These are phyloP conservation scores for Ischnus inquisitorius DNA, from an alignment of 2,888 invertebrate species.

Conservation along the genomic window DNA sequence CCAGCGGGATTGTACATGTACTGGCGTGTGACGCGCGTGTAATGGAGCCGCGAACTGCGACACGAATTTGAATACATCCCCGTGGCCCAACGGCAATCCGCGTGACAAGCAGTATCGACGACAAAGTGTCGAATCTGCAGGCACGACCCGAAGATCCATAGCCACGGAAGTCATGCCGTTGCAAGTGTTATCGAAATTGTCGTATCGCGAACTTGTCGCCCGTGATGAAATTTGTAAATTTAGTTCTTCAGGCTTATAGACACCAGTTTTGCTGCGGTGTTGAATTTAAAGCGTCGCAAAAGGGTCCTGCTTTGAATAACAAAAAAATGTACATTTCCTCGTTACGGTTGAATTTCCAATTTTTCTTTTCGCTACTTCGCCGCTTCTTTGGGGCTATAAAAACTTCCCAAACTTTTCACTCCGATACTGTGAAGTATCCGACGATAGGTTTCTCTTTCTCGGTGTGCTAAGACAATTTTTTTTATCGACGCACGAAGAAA, in stretches of 20 bases:
- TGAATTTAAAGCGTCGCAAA: not conserved
- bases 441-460: too few relatives aligned
- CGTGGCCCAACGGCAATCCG: not conserved
- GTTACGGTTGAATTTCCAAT: too few relatives aligned
- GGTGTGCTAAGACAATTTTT: not conserved
- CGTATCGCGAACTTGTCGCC: not conserved
- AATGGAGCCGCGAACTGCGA: slow-evolving; percentile 12
- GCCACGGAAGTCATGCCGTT: not conserved
- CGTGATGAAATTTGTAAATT: not conserved
- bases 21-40: not conserved
- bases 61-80: slow-evolving; percentile 21
- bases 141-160: not conserved
- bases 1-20: not conserved
- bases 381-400: too few relatives aligned
- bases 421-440: not conserved
- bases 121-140: not conserved
- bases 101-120: not conserved
- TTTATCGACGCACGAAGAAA: not conserved
- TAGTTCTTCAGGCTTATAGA: not conserved
- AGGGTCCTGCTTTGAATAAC: too few relatives aligned
- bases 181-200: not conserved
- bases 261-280: not conserved
- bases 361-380: too few relatives aligned
- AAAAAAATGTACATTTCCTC: too few relatives aligned
- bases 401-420: not conserved